A percentile compares a stretch with the other conserved stretches of the same genome.
Conservation (phyloP, 2,113 vertebrate genomes). For the Polyodon spathula region DNA sequence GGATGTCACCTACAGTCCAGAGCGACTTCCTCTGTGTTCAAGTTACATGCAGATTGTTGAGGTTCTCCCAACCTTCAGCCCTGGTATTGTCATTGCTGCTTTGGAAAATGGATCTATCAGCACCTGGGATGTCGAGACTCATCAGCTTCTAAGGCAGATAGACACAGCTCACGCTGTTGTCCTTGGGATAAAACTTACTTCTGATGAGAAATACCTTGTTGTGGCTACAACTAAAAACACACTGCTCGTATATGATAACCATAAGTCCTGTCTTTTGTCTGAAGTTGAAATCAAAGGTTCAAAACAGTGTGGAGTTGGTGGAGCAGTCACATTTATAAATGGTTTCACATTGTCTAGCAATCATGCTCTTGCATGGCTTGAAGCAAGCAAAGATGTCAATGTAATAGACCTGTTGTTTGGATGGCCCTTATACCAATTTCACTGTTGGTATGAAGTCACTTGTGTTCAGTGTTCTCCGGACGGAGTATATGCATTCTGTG, state of each 20-base stretch:
- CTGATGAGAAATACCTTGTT: conserved; percentile 89
- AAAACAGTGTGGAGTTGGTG: conserved; percentile 71
- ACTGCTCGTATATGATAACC: conserved; percentile 88
- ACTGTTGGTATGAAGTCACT: conserved; percentile 97
- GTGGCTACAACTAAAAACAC: conserved; percentile 96
- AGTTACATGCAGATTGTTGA: conserved; percentile 93
- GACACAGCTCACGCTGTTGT: conserved; percentile 87
- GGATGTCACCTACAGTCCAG: conserved; percentile 92
- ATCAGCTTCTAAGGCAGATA: conserved; percentile 83
- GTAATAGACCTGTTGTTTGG: conserved; percentile 91
- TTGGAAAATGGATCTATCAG: conserved; percentile 93
- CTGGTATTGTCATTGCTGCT: conserved; percentile 83
- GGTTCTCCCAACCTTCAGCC: conserved; percentile 83
- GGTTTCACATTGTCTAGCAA: conserved; percentile 87
- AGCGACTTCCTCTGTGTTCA: conserved; percentile 81
- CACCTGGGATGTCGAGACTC: conserved; percentile 92
- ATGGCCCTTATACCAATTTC: conserved; percentile 96
- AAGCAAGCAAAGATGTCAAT: conserved; percentile 92
- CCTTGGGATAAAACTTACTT: conserved; percentile 81
- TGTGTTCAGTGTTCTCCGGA: conserved; percentile 93
- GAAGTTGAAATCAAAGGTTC: conserved; percentile 96
- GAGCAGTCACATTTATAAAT: conserved; percentile 80
- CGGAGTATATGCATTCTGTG: conserved; percentile 88
- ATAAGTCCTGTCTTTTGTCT: conserved; percentile 91
- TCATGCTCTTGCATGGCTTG: conserved; percentile 93